phyloP scores from a whole-genome alignment of 2,797 vertebrate genomes.

The Macrochelys suwanniensis region DNA sequence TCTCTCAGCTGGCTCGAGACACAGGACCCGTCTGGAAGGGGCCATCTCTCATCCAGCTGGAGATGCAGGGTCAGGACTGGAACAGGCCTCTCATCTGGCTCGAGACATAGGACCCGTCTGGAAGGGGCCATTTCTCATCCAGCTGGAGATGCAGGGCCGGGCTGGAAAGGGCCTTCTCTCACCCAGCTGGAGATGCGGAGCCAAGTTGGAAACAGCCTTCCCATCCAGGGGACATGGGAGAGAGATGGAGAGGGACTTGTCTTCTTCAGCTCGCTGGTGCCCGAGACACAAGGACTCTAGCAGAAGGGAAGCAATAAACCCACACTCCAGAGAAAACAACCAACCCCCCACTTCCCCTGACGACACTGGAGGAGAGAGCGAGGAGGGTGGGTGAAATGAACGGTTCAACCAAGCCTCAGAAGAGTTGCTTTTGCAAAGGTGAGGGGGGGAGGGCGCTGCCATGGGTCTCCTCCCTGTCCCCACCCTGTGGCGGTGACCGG shows the following conservation, averaged over 20 bases:
- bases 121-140: not conserved
- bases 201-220: not conserved
- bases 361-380: conserved; percentile 49
- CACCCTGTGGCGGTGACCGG: conserved; percentile 52
- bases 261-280: not conserved
- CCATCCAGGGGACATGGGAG: not conserved
- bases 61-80: not conserved
- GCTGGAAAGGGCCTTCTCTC: not conserved
- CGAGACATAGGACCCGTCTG: too few species aligned
- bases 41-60: not conserved
- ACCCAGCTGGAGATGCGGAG: not conserved
- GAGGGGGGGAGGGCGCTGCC: not conserved
- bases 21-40: too few species aligned
- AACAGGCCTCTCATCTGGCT: not conserved
- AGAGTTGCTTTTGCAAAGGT: conserved; percentile 18
- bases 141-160: not conserved
- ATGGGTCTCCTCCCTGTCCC: conserved; percentile 42
- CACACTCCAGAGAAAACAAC: conserved; percentile 17
- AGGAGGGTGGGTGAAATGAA: conserved; percentile 9
- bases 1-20: not conserved
- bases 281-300: not conserved
- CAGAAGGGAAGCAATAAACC: not conserved
- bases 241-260: not conserved
- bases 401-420: not conserved
- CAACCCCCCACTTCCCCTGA: conserved; percentile 29